Base-by-base conservation (phyloP, 2,113 vertebrate species). In the Periophthalmodon schlosseri region DNA sequence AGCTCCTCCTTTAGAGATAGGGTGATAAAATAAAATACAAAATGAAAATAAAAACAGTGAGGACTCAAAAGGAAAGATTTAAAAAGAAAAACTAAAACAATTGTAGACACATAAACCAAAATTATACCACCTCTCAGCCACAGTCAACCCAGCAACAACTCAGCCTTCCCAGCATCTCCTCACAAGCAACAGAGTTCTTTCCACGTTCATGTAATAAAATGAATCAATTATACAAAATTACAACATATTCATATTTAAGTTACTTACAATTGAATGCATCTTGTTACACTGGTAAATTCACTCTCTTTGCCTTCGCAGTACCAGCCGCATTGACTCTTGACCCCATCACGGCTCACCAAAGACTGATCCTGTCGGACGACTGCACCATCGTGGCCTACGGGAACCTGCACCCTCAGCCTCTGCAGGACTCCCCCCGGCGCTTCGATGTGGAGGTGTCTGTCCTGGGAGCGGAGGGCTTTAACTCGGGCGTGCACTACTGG, bases 401-500 rank as follows among this genome's bases (percentile, higher is more conserved):
- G 61, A 99, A 99, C 88, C 93, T 99, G 67, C 98, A 98, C 79
- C 98, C 98, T 0, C 98, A 99, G 75, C 98, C 98, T 0, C 93
- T 99, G 76, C 98, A 99, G 93, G 98, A 99, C 92, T 99, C 97
- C 0, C 96, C 97, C 0, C 95, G 95, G 52, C 97, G 97, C 84
- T 99, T 99, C 0, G 98, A 99, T 0, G 98, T 99, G 83, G 98
- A 99, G 90, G 98, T 99, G 65, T 99, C 98, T 0, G 98, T 99
- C 50, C 89, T 99, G 91, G 98, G 98, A 0, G 88, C 96, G 0
- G 94, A 98, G 88, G 96, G 96, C 58, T 96, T 99, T 0, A 89
- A 87, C 0, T 80, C 94, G 0, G 98, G 98, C 0, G 95, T 98
- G 33, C 97, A 99, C 78, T 99, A 99, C 92, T 99, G 98, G 98